Percentiles rank a stretch among this genome's conserved stretches.
phyloP scores from a whole-genome alignment of 2,888 invertebrate genomes.

The Diaperis boleti region DNA sequence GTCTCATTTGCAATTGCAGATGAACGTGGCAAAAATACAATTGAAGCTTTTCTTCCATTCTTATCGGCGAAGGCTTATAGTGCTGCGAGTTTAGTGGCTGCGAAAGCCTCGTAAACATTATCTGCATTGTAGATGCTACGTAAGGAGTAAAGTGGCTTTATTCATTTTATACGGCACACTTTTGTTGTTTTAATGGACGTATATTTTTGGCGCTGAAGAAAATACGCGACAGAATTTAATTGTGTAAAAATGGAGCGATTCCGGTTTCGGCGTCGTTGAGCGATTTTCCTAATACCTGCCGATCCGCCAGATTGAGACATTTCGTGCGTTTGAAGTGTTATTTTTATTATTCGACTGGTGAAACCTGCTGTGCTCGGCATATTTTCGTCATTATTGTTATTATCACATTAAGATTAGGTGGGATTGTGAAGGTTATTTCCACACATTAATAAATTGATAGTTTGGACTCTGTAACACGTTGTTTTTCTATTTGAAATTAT shows the following conservation, averaged over 20 bases:
- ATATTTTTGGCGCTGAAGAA: constrained; percentile 7
- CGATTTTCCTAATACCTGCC: constrained; percentile 1
- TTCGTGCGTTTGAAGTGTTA: constrained; percentile 10
- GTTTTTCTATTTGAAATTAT: too few relatives aligned
- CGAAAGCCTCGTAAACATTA: constrained; percentile 61
- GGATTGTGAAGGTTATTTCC: too few relatives aligned
- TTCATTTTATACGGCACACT: constrained; percentile 52
- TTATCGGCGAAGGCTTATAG: constrained; percentile 52
- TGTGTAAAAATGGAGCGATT: not conserved
- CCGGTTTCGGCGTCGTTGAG: constrained; percentile 9
- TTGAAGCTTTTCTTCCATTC: constrained; percentile 41
- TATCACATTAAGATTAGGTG: constrained; percentile 6
- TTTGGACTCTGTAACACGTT: too few relatives aligned
- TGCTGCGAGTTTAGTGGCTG: constrained; percentile 56
- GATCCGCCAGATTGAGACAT: constrained; percentile 15
- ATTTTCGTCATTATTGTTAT: constrained; percentile 7
- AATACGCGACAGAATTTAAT: constrained; percentile 18
- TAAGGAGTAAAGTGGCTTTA: constrained; percentile 58
- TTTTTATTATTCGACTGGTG: constrained; percentile 6
- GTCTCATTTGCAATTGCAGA: constrained; percentile 61
- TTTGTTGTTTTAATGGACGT: constrained; percentile 50
- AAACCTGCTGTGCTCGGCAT: not conserved
- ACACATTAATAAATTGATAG: too few relatives aligned
- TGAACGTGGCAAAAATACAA: constrained; percentile 48
- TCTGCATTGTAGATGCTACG: constrained; percentile 59